Base-by-base conservation (phyloP, 1,140 invertebrate genomes). In the Hirudo medicinalis region DNA sequence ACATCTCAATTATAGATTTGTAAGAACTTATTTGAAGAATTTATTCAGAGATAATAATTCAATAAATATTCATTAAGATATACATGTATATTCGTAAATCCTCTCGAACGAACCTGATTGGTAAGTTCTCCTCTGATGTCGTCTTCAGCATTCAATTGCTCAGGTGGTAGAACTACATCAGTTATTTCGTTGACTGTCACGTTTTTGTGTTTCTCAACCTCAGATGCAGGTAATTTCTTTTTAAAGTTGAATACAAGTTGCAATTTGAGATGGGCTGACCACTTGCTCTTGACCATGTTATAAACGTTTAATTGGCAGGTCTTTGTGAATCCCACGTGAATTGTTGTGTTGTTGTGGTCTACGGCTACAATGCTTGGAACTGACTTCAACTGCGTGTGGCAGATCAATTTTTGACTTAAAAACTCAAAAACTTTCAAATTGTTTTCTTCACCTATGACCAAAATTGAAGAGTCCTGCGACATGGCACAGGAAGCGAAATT, bases 401-500 rank as follows among this genome's bases (percentile, higher is more conserved):
- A 63, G 57, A 70, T 22, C 40, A 49, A 49, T 8, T 53, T 49
- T 70, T 53, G 22, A 19, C 32, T 70, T 54, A 27, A 53, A 29
- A 70, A 70, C 15, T 70, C 53, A 70, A 70, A 70, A 17, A 70
- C 32, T 54, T 70, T 70, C 40, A 49, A 27, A 17, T 54, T 49
- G 43, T 53, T 70, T 27, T 70, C 32, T 36, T 70, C 69, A 20
- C 69, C 53, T 25, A 70, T 53, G 49, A 70, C 36, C 32, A 70
- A 27, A 22, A 70, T n/a, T n/a, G n/a, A 53, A 27, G 25, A 27
- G n/a, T 70, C 69, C 53, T 17, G n/a, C 25, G 69, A 49, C 32
- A 70, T 36, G 22, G 69, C 40, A 54, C 70, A 71, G 4, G 73
- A 72, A 27, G 68, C 66, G 20, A 43, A 71, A 15, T 49, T 67